Base-by-base conservation (phyloP, 1,140 invertebrate genomes). In the Drosophila parvula region DNA sequence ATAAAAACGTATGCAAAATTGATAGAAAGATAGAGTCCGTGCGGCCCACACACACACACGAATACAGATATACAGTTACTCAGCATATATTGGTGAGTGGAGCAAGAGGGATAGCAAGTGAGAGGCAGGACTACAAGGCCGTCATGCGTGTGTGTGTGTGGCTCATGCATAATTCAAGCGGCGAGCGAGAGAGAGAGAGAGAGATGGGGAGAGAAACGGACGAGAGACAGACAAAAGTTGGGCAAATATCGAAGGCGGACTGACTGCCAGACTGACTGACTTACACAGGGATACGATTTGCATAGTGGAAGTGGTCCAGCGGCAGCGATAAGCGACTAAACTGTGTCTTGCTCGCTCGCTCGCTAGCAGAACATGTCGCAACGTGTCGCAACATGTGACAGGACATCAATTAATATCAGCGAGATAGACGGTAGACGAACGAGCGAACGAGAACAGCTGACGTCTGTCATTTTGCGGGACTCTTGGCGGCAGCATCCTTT, bases 1-100 rank as follows among this genome's bases (percentile, higher is more conserved):
- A 79, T 88, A n/a, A 82, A 71, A 79, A 64, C 75, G 56, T 68
- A 88, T 86, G 82, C 76, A 88, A 88, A 88, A 86, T 88, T 86
- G 83, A 86, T 88, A 77, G 82, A 86, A 82, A 88, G 82, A 86
- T 82, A 88, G 83, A 79, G 75, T 77, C 58, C 64, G 64, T 55
- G 56, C 38, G 36, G 27, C 36, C 44, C 28, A 45, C 40, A 50
- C 59, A 48, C 28, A 53, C 53, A 60, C 47, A 28, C 14, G n/a
- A n/a, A 18, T 11, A 59, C n/a, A 43, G 56, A 65, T 60, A 38
- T 61, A 28, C 59, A 67, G 22, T 67, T 53, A 53, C 32, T 36
- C 50, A 14, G 45, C 22, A 7, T n/a, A 28, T 5, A 22, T 22
- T 22, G 22, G 1, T 34, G 12, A 14, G 18, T 27, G 11, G 32